phyloP scores from a whole-genome alignment of 2,113 vertebrate genomes.

The Chitala chitala region DNA sequence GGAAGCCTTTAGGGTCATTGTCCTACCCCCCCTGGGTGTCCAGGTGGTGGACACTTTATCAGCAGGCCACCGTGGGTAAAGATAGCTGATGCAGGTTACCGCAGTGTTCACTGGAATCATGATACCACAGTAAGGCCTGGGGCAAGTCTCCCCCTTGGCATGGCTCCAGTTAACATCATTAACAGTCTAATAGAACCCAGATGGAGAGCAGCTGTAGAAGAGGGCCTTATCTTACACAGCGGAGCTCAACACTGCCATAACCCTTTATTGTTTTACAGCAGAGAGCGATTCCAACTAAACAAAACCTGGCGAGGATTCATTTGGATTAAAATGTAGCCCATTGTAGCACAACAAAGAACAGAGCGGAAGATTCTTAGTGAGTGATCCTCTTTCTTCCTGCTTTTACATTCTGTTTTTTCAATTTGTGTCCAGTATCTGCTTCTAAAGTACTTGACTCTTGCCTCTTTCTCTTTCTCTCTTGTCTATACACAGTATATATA shows the following conservation, averaged over 20 bases:
- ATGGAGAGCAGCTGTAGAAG: constrained; percentile 12
- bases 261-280: constrained; percentile 5
- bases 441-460: too few relatives aligned
- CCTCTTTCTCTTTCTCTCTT: too few relatives aligned
- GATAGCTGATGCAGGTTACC: background rate
- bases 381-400: too few relatives aligned
- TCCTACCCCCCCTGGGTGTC: too few relatives aligned
- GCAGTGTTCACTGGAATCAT: background rate
- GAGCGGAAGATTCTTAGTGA: too few relatives aligned
- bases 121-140: background rate
- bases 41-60: too few relatives aligned
- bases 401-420: too few relatives aligned
- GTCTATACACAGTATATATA: too few relatives aligned
- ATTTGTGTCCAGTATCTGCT: too few relatives aligned
- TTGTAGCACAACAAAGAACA: background rate
- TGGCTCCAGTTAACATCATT: constrained; percentile 17
- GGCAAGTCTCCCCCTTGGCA: background rate
- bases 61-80: constrained; percentile 17
- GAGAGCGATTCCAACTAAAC: background rate
- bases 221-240: background rate
- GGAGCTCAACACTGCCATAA: background rate
- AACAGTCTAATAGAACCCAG: constrained; percentile 11
- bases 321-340: background rate
- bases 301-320: background rate
- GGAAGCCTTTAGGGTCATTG: constrained; percentile 20